Evolutionary conservation across 2,797 vertebrate genomes (phyloP).

Genomic region (Aplochiton taeniatus): DNA sequence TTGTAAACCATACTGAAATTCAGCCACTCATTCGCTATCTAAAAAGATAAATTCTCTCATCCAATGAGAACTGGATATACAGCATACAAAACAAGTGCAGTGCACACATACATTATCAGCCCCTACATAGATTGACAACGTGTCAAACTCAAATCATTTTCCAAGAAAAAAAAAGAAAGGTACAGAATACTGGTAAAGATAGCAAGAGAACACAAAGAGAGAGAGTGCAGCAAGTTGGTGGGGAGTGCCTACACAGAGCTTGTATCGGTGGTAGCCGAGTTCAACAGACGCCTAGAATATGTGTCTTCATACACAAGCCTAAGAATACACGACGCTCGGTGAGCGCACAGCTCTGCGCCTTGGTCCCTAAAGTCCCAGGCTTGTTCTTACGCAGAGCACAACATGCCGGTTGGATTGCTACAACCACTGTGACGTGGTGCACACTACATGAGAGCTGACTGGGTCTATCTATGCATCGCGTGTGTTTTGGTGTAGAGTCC

Average conservation of each 20-base stretch:
- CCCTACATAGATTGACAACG: slow-evolving; percentile 20
- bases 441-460: no score
- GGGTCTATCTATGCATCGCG: no score
- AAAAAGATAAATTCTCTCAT: slow-evolving; percentile 23
- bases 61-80: slow-evolving; percentile 28
- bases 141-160: slow-evolving; percentile 23
- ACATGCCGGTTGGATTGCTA: no score
- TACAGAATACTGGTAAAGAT: background rate
- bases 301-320: background rate
- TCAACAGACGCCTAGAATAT: background rate
- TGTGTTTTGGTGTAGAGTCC: no score
- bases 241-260: background rate
- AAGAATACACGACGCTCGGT: no score
- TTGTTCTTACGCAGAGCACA: no score
- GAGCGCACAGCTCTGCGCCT: no score
- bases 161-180: background rate
- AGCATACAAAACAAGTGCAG: slow-evolving; percentile 5
- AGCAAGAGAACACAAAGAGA: background rate
- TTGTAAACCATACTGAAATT: slow-evolving; percentile 12
- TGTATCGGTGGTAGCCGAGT: background rate
- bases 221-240: slow-evolving; percentile 41
- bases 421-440: no score
- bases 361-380: no score
- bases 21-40: background rate
- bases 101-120: slow-evolving; percentile 10